Percentiles rank a stretch among this genome's conserved stretches.
phyloP scores from a whole-genome alignment of 2,797 vertebrate genomes.

The Cyclura pinguis region DNA sequence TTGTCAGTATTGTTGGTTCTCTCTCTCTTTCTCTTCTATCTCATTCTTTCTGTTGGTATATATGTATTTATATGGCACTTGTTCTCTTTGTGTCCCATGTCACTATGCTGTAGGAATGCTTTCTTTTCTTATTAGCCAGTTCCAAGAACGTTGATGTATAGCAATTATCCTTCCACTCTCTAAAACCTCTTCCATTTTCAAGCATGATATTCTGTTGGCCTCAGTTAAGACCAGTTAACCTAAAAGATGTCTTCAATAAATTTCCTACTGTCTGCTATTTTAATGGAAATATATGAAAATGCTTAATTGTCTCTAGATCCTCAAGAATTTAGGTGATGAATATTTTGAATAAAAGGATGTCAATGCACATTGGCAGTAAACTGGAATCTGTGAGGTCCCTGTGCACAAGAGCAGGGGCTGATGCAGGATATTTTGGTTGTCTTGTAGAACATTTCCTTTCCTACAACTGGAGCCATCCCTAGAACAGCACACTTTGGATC shows the following conservation, averaged over 20 bases:
- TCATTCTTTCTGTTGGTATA: background rate
- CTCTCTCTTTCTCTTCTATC: too few relatives aligned
- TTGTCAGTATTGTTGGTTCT: too few relatives aligned
- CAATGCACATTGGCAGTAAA: background rate
- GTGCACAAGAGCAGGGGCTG: too few relatives aligned
- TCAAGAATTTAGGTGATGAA: background rate
- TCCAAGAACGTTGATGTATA: slow-evolving; percentile 74
- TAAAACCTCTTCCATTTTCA: slow-evolving; percentile 73
- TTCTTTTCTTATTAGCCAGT: slow-evolving; percentile 72
- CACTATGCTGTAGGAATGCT: slow-evolving; percentile 54
- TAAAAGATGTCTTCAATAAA: slow-evolving; percentile 25
- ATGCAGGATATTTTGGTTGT: background rate
- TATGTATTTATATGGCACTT: slow-evolving; percentile 21
- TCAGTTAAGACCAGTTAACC: slow-evolving; percentile 60
- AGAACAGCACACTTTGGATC: background rate
- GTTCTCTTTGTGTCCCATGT: slow-evolving; percentile 54
- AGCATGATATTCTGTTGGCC: slow-evolving; percentile 70
- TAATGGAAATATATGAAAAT: slow-evolving; percentile 53
- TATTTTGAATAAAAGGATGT: background rate
- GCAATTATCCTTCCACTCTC: slow-evolving; percentile 61
- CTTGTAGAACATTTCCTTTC: background rate
- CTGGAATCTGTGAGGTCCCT: background rate
- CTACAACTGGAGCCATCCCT: background rate
- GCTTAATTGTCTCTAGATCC: background rate
- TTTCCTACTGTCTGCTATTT: slow-evolving; percentile 15